phyloP scores from a whole-genome alignment of 2,113 vertebrate genomes.

The Pollimyrus isidori region DNA sequence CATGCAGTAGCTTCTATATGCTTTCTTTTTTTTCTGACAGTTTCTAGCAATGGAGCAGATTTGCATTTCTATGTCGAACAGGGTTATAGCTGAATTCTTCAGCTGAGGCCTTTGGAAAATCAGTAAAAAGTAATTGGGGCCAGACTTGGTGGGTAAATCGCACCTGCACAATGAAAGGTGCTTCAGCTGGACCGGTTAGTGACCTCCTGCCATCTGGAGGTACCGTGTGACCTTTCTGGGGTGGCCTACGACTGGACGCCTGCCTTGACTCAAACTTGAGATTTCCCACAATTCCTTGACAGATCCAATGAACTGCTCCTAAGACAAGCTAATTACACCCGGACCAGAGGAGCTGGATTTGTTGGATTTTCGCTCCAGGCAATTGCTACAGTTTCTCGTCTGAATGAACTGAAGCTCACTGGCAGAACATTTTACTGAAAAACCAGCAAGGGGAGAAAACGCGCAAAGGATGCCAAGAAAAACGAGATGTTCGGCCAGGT shows the following conservation, averaged over 20 bases:
- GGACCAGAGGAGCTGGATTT: neutral
- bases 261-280: neutral
- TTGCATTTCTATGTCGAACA: constrained; percentile 1
- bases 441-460: neutral
- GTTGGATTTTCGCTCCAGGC: neutral
- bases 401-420: neutral
- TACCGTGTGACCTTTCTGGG: neutral
- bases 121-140: constrained; percentile 37
- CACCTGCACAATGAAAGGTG: constrained; percentile 35
- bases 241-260: neutral
- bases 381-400: neutral
- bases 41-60: constrained; percentile 3
- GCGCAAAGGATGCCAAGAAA: neutral
- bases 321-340: neutral
- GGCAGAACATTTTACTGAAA: neutral
- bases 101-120: constrained; percentile 31
- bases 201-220: neutral
- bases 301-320: neutral
- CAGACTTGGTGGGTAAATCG: constrained; percentile 30
- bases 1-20: neutral
- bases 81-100: constrained; percentile 10
- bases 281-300: neutral
- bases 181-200: constrained; percentile 10
- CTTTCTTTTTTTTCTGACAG: neutral
- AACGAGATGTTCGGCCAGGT: neutral